Evolutionary conservation across 2,113 vertebrate genomes (phyloP), one percentile per base, ranked within the genome.

Genomic region (Loxodonta africana): DNA sequence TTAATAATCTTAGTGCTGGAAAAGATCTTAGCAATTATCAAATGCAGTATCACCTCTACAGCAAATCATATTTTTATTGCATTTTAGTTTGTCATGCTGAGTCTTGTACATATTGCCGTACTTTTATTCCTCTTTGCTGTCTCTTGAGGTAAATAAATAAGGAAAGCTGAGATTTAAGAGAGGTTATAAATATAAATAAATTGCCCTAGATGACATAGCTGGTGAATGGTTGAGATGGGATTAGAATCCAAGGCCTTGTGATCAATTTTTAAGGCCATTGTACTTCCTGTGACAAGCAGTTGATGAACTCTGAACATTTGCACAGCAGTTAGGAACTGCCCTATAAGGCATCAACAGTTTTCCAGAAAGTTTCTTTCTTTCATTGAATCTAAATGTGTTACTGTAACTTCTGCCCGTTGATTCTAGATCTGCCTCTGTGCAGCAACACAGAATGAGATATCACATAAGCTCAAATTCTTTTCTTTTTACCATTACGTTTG

Each of bases 1-100:
- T 97, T 88, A 71, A 91, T 97, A 91, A 83, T 92, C 18, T 92
- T 33, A 71, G 60, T 80, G 18, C 69, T 94, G 30, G 14, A 46
- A 53, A 94, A 33, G 25, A 88, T 91, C 77, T 95, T 92, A 91
- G 62, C 44, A 84, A 7, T 85, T 91, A 62, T 25, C n/a, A 87
- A 9, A 46, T 78, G 21, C n/a, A 90, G 0, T 87, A 44, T 46
- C 17, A 6, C 76, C 18, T 62, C 14, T 62, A 76, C 12, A 51
- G 26, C 77, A 92, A 3, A 11, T 92, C 44, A 63, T 4, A 20
- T 71, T 93, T 48, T 60, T 91, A 28, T 91, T 87, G 25, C 78
- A 15, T 73, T 89, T 97, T 91, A 84, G 60, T 93, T 93, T 90
- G 57, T 78, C 60, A 23, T 53, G 30, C 30, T 90, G 44, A 28